Percentiles rank a stretch among this genome's conserved stretches.
Evolutionary conservation across 2,888 invertebrate species (phyloP).

Genomic region (Sepiola atlantica): DNA sequence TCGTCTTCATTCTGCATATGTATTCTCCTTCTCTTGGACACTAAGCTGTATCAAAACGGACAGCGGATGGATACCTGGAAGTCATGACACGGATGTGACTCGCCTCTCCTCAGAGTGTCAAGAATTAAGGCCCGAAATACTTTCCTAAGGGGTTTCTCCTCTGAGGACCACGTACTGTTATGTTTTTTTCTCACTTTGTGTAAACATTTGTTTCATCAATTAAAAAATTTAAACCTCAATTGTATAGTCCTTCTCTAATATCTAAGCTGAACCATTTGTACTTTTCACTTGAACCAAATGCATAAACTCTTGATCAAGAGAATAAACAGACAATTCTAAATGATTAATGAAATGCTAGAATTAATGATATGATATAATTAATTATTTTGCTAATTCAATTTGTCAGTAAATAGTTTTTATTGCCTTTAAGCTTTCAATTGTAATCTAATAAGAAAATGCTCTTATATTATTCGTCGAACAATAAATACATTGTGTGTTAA

Average conservation of each 20-base stretch:
- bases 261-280: neutral
- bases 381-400: neutral
- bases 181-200: no score
- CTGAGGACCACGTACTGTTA: no score
- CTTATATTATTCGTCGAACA: neutral
- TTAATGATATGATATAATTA: neutral
- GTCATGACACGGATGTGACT: no score
- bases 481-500: neutral
- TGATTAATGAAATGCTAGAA: constrained; percentile 32
- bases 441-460: neutral
- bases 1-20: no score
- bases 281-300: neutral
- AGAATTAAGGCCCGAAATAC: no score
- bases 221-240: no score
- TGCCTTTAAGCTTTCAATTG: neutral
- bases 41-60: no score
- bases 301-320: neutral
- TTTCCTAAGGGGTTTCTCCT: no score
- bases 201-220: no score
- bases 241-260: neutral
- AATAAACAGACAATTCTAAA: neutral
- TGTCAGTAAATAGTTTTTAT: neutral
- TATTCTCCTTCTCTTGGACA: no score
- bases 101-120: no score
- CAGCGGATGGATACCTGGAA: no score